A percentile compares a stretch with the other conserved stretches of the same genome.
Conservation (phyloP, 2,113 vertebrate genomes). For the Oncorhynchus mykiss region DNA sequence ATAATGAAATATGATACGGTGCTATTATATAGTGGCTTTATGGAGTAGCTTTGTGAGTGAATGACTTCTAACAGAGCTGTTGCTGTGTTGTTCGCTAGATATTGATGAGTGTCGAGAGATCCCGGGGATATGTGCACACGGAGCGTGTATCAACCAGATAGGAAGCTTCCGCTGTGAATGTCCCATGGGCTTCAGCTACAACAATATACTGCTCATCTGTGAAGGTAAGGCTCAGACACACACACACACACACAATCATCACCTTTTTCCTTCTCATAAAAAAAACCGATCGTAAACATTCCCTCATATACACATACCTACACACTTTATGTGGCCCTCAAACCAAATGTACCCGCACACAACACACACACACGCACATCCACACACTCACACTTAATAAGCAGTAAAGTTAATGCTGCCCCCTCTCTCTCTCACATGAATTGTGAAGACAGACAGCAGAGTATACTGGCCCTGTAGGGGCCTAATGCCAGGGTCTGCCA, state of each 20-base stretch:
- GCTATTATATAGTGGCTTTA: no score
- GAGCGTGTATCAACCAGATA: slow-evolving; percentile 91
- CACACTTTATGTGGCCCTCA: neutral
- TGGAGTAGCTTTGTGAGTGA: no score
- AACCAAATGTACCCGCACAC: neutral
- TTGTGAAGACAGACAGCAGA: slow-evolving; percentile 42
- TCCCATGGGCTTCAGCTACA: slow-evolving; percentile 90
- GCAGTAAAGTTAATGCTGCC: slow-evolving; percentile 22
- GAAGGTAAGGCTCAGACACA: slow-evolving; percentile 77
- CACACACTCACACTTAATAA: slow-evolving; percentile 1
- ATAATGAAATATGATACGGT: no score
- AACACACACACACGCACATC: neutral
- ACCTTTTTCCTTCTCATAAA: no score
- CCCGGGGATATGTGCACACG: slow-evolving; percentile 83
- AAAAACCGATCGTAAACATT: neutral
- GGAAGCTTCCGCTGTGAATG: slow-evolving; percentile 95
- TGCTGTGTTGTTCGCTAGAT: slow-evolving; percentile 69
- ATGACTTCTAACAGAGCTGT: no score
- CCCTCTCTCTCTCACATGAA: slow-evolving; percentile 26
- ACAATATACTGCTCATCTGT: slow-evolving; percentile 87
- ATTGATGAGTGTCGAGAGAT: slow-evolving; percentile 93
- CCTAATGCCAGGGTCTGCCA: slow-evolving; percentile 13
- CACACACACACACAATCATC: neutral
- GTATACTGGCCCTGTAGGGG: slow-evolving; percentile 29
- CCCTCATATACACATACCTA: neutral